Evolutionary conservation across 2,113 vertebrate genomes (phyloP).

Genomic region (Asarcornis scutulata): DNA sequence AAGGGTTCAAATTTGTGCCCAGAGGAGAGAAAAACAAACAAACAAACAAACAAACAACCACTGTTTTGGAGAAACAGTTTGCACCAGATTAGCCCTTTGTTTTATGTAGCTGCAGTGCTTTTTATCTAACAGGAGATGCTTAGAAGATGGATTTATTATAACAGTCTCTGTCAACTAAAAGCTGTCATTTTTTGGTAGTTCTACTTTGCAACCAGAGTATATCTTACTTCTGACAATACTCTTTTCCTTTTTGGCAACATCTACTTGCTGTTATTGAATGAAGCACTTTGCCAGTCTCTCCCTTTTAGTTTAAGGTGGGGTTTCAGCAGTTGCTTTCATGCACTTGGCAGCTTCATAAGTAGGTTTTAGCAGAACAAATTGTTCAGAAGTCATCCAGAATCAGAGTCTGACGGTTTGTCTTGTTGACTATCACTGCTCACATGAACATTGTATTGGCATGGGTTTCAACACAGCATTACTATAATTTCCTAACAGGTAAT

Average conservation of each 20-base stretch:
- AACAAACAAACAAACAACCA: background rate
- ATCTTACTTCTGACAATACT: background rate
- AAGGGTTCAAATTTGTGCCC: background rate
- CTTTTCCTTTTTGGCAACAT: background rate
- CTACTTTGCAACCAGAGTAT: background rate
- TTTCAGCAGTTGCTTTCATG: background rate
- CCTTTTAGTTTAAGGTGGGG: background rate
- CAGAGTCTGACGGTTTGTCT: background rate
- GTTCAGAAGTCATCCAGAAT: background rate
- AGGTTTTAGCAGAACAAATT: slow-evolving; percentile 16
- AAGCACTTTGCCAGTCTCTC: background rate
- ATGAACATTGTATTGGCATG: background rate
- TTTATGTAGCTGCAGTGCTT: background rate
- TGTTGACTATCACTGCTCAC: background rate
- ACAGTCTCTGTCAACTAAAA: background rate
- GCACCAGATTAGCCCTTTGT: background rate
- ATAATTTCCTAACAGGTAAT: background rate
- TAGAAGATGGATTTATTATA: background rate
- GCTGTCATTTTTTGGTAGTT: background rate
- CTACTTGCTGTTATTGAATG: background rate
- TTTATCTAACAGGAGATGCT: background rate
- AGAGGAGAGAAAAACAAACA: background rate
- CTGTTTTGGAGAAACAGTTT: background rate
- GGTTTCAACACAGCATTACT: background rate
- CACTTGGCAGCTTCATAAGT: background rate